Evolutionary conservation across 2,113 vertebrate genomes (phyloP).

Genomic region (Eulemur rufifrons): DNA sequence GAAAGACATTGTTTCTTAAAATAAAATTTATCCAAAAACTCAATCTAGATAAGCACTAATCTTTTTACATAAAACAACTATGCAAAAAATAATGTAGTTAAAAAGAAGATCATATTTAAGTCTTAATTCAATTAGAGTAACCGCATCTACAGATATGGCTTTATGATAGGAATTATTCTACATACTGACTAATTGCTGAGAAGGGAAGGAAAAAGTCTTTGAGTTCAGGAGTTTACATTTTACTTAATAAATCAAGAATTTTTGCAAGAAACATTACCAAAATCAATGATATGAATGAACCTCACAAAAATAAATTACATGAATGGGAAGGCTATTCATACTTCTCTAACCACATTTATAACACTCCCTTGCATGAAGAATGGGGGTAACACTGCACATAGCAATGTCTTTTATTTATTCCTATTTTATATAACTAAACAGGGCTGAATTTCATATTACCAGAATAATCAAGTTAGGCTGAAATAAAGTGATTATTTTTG

Average conservation of each 20-base stretch:
- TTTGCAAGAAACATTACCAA: not conserved
- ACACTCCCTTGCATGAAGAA: fast-evolving
- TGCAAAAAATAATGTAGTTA: not conserved
- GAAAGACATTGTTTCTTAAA: not conserved
- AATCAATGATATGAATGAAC: not conserved
- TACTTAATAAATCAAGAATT: not conserved
- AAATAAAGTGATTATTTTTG: not conserved
- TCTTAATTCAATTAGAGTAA: not conserved
- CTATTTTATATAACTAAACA: not conserved
- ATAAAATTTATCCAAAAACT: not conserved
- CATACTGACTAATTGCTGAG: not conserved
- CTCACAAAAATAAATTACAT: not conserved
- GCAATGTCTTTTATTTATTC: not conserved
- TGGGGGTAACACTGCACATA: not conserved
- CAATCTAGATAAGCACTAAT: not conserved
- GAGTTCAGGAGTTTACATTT: not conserved
- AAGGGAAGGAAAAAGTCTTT: not conserved
- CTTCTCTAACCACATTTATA: not conserved
- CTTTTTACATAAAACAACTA: not conserved
- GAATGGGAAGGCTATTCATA: not conserved
- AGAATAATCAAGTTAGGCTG: not conserved
- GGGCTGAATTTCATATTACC: not conserved
- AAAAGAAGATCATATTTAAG: not conserved
- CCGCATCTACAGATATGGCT: not conserved
- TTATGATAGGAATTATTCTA: not conserved